Evolutionary conservation across 2,888 invertebrate genomes (phyloP).

Genomic region (Cephus spinipes): DNA sequence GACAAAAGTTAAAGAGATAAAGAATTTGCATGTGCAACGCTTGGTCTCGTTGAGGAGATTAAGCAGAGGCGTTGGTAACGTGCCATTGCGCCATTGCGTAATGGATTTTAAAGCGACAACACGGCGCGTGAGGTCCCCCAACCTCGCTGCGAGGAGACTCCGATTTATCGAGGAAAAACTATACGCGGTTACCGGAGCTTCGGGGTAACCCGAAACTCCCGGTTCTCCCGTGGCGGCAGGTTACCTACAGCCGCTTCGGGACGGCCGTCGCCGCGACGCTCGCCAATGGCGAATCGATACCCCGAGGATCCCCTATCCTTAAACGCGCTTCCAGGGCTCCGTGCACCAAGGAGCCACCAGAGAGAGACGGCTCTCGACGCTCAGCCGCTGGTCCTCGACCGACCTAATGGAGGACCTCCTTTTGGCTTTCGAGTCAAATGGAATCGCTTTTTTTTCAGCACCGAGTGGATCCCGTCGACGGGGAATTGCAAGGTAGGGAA

Average conservation of each 20-base stretch:
- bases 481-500: constrained; percentile 30
- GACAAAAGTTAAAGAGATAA: not conserved
- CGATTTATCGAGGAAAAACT: not conserved
- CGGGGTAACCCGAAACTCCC: not conserved
- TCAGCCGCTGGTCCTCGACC: not conserved
- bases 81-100: not conserved
- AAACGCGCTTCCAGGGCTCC: not conserved
- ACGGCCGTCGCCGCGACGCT: not conserved
- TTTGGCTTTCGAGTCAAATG: not conserved
- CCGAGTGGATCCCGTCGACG: not conserved
- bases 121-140: not conserved
- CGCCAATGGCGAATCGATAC: not conserved
- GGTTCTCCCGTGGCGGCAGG: not conserved
- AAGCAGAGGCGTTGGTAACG: not conserved
- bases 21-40: not conserved
- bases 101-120: not conserved
- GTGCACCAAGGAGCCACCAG: not conserved
- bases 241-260: not conserved
- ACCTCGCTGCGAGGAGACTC: not conserved
- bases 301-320: not conserved
- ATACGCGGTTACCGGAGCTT: not conserved
- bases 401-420: too few relatives aligned
- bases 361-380: not conserved
- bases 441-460: not conserved
- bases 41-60: not conserved